Evolutionary conservation across 2,797 vertebrate genomes (phyloP), one percentile per base, ranked within the genome.

Genomic region (Danio kyathit): DNA sequence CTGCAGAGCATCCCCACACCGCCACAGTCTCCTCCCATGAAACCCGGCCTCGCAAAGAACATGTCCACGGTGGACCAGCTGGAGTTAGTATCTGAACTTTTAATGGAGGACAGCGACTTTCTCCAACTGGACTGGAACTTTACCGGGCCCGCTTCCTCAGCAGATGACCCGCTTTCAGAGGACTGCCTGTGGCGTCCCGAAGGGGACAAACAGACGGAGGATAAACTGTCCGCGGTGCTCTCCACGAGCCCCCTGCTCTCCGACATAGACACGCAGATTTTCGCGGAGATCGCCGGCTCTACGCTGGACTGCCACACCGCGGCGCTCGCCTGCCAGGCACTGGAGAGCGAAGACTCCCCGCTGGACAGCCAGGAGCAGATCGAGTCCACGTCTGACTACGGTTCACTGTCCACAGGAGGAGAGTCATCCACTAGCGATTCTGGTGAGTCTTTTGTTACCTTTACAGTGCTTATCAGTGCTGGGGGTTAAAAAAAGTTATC

Each of bases 51-150:
- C 21, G 83, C 79, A 0, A 94, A 92, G 80, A 89, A 90, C 1
- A 88, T 94, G 11, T 94, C 94, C 64, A 92, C 90, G 74, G 91
- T 94, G 81, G 94, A 95, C 57, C 94, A 95, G 89, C 86, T 95
- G 76, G 94, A 94, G 90, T 91, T 91, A 5, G 91, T 95, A 40
- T 94, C 95, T 0, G 92, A 95, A 86, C 88, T 95, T 66, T 90
- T 95, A 52, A 87, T 95, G 83, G 93, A 94, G 74, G 94, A 95
- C 63, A 89, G 87, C 1, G 93, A 95, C 89, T 83, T 88, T 64
- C 87, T 93, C 76, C 90, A 92, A 12, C 86, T 93, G 57, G 88
- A 82, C 86, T 95, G 94, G 93, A 91, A 87, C 76, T 85, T 92
- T 81, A 90, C 91, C 65, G 85, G 83, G 74, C n/a, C 75, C 0